These are phyloP conservation scores for Andrena minutula DNA, from an alignment of 2,888 invertebrate genomes.

Conservation along the genomic window DNA sequence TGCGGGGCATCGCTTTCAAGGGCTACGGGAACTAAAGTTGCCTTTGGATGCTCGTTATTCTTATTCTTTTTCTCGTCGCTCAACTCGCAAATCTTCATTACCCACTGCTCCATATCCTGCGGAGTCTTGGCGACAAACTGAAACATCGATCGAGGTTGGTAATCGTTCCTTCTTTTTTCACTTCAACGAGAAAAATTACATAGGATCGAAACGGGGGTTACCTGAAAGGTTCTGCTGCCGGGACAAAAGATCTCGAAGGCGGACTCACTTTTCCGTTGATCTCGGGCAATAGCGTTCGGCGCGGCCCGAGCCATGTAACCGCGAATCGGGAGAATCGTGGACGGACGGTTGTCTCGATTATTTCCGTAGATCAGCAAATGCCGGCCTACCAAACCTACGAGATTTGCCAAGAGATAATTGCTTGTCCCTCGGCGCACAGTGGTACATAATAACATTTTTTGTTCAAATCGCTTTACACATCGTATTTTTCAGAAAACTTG, in stretches of 20 bases:
- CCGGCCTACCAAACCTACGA: conserved; percentile 76
- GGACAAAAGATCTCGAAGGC: conserved; percentile 82
- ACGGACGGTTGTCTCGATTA: conserved; percentile 78
- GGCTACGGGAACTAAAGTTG: not conserved
- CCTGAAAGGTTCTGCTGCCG: conserved; percentile 79
- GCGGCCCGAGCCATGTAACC: conserved; percentile 81
- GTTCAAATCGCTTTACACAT: too few relatives aligned
- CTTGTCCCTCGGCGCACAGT: not conserved
- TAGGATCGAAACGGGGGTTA: conserved; percentile 28
- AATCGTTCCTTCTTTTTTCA: not conserved
- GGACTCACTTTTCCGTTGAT: conserved; percentile 78
- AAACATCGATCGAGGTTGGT: conserved; percentile 12
- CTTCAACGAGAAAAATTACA: too few relatives aligned
- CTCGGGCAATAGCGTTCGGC: conserved; percentile 70
- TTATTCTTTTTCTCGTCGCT: conserved; percentile 32
- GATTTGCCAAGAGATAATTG: not conserved
- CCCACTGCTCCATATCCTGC: conserved; percentile 83
- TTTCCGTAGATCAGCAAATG: conserved; percentile 80
- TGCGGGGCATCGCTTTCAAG: not conserved
- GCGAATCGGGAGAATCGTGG: conserved; percentile 74
- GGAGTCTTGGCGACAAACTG: conserved; percentile 79
- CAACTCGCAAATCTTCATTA: conserved; percentile 73
- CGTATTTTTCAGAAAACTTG: too few relatives aligned
- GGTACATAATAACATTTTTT: too few relatives aligned
- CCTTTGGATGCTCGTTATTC: not conserved